Evolutionary conservation across 2,797 vertebrate genomes (phyloP).

Genomic region (Microctenopoma steveboyesi): DNA sequence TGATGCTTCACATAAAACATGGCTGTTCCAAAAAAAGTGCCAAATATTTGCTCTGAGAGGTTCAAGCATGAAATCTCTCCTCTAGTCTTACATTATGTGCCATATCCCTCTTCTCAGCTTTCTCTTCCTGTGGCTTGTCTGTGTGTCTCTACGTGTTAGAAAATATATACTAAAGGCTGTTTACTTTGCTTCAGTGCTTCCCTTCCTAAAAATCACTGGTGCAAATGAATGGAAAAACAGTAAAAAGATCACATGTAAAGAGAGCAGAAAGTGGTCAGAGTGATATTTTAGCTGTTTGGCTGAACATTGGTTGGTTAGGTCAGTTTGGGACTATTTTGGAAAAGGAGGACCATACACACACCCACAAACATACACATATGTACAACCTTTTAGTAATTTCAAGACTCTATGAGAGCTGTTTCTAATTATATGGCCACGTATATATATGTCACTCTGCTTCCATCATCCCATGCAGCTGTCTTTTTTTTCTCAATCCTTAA

Average conservation of each 20-base stretch:
- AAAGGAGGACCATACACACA: conserved; percentile 67
- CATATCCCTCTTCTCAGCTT: too few relatives aligned
- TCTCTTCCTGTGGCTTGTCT: neutral
- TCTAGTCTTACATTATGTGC: too few relatives aligned
- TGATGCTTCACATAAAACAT: too few relatives aligned
- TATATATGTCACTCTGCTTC: conserved; percentile 58
- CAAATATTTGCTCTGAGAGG: too few relatives aligned
- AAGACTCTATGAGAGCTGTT: conserved; percentile 42
- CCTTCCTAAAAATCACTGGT: conserved; percentile 31
- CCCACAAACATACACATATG: conserved; percentile 32
- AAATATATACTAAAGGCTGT: conserved; percentile 19
- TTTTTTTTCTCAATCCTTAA: conserved; percentile 47
- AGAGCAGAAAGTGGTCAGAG: conserved; percentile 60
- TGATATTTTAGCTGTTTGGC: conserved; percentile 67
- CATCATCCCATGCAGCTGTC: conserved; percentile 41
- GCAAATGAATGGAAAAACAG: conserved; percentile 2
- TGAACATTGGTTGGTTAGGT: conserved; percentile 59
- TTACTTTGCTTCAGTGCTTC: conserved; percentile 21
- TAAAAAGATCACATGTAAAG: conserved; percentile 16
- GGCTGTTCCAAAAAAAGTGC: too few relatives aligned
- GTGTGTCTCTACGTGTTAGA: conserved; percentile 3
- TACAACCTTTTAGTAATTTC: conserved; percentile 49
- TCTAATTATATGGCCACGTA: conserved; percentile 65
- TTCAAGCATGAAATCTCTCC: too few relatives aligned
- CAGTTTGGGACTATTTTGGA: conserved; percentile 51